Conservation (phyloP, 2,888 invertebrate species). For the Thymelicus sylvestris region DNA sequence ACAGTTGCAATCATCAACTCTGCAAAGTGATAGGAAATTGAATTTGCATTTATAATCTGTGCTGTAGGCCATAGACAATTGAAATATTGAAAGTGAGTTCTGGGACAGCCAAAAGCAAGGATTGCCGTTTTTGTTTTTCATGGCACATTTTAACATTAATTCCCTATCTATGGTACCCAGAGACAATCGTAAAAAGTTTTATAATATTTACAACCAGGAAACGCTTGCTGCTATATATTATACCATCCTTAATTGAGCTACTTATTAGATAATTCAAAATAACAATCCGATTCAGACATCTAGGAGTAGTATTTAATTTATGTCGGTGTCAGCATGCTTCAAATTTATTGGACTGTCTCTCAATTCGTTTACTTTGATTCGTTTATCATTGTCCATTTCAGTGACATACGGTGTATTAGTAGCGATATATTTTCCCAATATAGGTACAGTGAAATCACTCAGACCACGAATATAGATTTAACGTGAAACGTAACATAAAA, state of each 20-base stretch:
- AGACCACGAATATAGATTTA: slow-evolving; percentile 34
- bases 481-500: slow-evolving; percentile 42
- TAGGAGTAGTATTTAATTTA: neutral
- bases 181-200: too few relatives aligned
- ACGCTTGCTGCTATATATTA: neutral
- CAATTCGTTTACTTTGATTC: slow-evolving; percentile 5
- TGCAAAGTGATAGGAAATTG: slow-evolving; percentile 25
- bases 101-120: too few relatives aligned
- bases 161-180: too few relatives aligned
- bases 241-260: neutral
- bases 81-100: neutral
- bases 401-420: neutral
- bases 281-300: neutral
- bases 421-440: slow-evolving; percentile 5
- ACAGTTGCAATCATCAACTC: slow-evolving; percentile 21
- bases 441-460: slow-evolving; percentile 29
- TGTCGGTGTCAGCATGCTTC: too few relatives aligned
- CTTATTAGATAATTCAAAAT: neutral
- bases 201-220: too few relatives aligned
- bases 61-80: neutral
- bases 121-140: too few relatives aligned
- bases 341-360: neutral
- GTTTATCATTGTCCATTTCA: slow-evolving; percentile 14
- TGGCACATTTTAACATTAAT: too few relatives aligned
- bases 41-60: slow-evolving; percentile 23